These are phyloP conservation scores for Deilephila porcellus DNA, from an alignment of 2,888 invertebrate genomes.

Conservation along the genomic window DNA sequence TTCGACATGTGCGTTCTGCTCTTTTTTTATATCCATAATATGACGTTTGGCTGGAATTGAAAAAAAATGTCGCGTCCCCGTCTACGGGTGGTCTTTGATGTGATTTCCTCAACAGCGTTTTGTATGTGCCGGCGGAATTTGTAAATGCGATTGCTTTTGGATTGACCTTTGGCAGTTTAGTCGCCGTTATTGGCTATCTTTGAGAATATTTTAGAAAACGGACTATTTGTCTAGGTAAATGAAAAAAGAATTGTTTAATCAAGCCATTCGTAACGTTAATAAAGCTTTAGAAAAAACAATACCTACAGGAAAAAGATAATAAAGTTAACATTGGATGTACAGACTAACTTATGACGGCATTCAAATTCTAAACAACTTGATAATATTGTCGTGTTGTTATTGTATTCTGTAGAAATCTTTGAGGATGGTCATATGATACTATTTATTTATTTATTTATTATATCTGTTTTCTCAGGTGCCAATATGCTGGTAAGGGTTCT, in stretches of 20 bases:
- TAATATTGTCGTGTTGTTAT: too few species aligned
- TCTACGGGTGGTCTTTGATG: constrained; percentile 14
- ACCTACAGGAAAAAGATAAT: too few species aligned
- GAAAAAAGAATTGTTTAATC: too few species aligned
- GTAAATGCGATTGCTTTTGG: neutral
- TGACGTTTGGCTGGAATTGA: constrained; percentile 40
- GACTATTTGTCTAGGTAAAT: too few species aligned
- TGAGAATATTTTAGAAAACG: neutral
- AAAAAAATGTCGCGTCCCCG: constrained; percentile 24
- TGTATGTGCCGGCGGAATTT: neutral
- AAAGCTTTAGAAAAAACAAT: too few species aligned
- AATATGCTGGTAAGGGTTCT: constrained; percentile 33
- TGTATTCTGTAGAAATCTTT: too few species aligned
- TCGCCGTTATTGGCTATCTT: neutral
- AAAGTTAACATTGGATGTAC: too few species aligned
- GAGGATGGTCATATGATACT: neutral
- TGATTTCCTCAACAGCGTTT: constrained; percentile 3
- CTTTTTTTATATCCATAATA: constrained; percentile 49
- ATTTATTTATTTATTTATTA: too few species aligned
- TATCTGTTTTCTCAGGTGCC: constrained; percentile 11
- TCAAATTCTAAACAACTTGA: too few species aligned
- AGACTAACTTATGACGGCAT: too few species aligned
- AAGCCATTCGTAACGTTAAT: too few species aligned
- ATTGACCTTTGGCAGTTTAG: neutral
- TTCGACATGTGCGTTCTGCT: constrained; percentile 54